Evolutionary conservation across 2,113 vertebrate genomes (phyloP), one percentile per base, ranked within the genome.

Genomic region (Danionella cerebrum): DNA sequence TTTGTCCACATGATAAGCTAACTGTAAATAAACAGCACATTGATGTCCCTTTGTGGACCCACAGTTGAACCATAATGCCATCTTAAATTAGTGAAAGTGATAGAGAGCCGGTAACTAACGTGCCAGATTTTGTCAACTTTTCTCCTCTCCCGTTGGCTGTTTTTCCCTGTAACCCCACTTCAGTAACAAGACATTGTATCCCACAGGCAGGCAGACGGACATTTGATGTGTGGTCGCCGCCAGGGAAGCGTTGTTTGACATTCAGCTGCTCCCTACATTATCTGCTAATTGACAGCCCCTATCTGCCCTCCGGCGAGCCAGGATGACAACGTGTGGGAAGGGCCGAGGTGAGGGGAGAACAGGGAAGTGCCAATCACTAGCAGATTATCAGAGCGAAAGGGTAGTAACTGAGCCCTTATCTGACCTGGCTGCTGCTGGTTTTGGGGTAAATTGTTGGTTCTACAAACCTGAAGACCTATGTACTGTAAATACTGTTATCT

Each of bases 281-380:
- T 84, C 81, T 86, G 59, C 88, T 89, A 90, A 89, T 86, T 91
- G 90, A 90, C 85, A 87, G 78, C 48, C 78, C 81, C 84, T 84
- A 80, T 90, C 78, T 86, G 76, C 73, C 63, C 75, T 58, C 77
- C 76, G 83, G 82, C 83, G 74, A 78, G 76, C 70, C 77, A 81
- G 65, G 67, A 77, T 86, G 90, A 84, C 77, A n/a, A 85, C 84
- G 82, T 80, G 85, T 78, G 81, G 82, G 84, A 82, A 57, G 69
- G 78, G 78, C 74, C 24, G 74, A 80, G 82, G 80, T 80, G 82
- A 84, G 83, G 83, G 86, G 87, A 88, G 76, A 87, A 82, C 85
- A 82, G 81, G 87, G 78, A 91, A 88, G 83, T 85, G 86, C 87
- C 91, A 91, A 57, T 89, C 87, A 83, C 73, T 79, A 73, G 67